Evolutionary conservation across 1,140 invertebrate species (phyloP), one percentile per base, ranked within the genome.

Genomic region (Portunus trituberculatus): DNA sequence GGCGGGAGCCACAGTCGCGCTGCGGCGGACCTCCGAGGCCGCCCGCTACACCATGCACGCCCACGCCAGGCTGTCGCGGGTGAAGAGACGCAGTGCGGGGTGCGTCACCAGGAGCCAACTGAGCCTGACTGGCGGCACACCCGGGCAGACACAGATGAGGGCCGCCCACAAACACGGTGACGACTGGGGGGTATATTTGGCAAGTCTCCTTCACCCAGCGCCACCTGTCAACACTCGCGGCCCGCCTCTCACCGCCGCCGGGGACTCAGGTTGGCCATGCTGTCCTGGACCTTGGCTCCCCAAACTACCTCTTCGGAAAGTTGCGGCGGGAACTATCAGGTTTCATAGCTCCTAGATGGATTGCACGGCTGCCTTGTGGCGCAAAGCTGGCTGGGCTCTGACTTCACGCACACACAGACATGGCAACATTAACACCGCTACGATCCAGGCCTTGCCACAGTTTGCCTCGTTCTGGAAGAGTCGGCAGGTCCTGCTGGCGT

Each of bases 261-360:
- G 28, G 46, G 46, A 67, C 59, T 91, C 32, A 14, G 59, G 29
- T 93, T n/a, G 25, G 29, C 84, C 92, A 93, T 93, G 83, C 48
- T 93, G 25, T 88, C 93, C 87, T 76, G 31, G 88, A 59, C 59
- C 29, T 16, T 31, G 3, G 16, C 52, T 45, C 39, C 39, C n/a
- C 92, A 10, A 32, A 48, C 93, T 94, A 94, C 93, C 93, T 94
- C 88, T 94, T 94, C 7, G 94, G 94, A 31, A 95, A 92, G 39
- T 92, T 91, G 14, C 84, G 94, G 46, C 91, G n/a, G 83, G 39
- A 67, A 48, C 91, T 39, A n/a, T 67, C 89, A 46, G 32, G 94
- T 45, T 28, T 90, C 94, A 95, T 95, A 92, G 83, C 29, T 87
- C 91, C 90, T 32, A 87, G 28, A 4, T 29, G 48, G 14, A 32